A percentile compares a stretch with the other conserved stretches of the same genome.
Conservation (phyloP, 2,113 vertebrate species). For the Hydropotes inermis region DNA sequence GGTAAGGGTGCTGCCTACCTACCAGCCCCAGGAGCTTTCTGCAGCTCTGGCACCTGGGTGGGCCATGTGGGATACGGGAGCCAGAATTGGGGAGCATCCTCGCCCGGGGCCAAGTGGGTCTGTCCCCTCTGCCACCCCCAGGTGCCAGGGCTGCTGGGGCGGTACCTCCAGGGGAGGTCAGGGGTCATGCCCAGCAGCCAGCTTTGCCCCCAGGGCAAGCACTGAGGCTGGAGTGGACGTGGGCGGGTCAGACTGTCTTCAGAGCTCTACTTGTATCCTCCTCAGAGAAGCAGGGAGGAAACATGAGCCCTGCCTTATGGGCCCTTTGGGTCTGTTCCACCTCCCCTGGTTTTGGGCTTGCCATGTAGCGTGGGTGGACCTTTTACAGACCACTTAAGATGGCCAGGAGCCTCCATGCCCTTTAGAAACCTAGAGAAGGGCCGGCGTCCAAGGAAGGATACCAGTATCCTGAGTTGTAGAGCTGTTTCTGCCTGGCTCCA, state of each 20-base stretch:
- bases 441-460: neutral
- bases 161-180: neutral
- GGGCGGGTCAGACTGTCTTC: neutral
- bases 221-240: neutral
- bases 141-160: neutral
- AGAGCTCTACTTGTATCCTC: neutral
- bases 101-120: neutral
- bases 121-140: neutral
- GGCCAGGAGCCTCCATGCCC: neutral
- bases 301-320: neutral
- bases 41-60: neutral
- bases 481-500: neutral
- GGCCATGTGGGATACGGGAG: neutral
- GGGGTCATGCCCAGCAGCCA: neutral
- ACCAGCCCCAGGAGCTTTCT: neutral
- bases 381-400: neutral
- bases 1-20: conserved; percentile 82
- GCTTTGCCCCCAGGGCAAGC: neutral
- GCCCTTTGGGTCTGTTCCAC: neutral
- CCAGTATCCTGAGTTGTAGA: neutral
- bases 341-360: neutral
- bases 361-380: too few species aligned
- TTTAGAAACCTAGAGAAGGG: neutral
- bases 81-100: neutral
- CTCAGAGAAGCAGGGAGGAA: neutral